Conservation (phyloP, 2,888 invertebrate genomes). For the Hecatera dysodea region DNA sequence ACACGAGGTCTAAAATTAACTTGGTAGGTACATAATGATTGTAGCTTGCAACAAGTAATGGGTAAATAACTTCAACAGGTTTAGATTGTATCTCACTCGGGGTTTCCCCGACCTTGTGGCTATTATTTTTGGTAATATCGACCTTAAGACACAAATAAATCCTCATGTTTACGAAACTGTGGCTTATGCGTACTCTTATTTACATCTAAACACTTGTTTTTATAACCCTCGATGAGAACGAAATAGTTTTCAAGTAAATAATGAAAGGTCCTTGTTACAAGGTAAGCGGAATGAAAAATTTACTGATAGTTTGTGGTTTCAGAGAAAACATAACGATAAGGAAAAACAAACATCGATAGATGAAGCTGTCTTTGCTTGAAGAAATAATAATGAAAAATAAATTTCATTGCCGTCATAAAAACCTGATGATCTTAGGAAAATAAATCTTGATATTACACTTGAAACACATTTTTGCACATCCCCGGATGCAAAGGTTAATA, state of each 20-base stretch:
- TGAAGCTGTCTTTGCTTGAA: constrained; percentile 42
- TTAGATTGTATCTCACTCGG: constrained; percentile 61
- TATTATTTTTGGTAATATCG: constrained; percentile 51
- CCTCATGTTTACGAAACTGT: constrained; percentile 48
- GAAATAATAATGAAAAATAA: constrained; percentile 41
- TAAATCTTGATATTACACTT: constrained; percentile 49
- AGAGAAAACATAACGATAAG: constrained; percentile 36
- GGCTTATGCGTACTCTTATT: constrained; percentile 17
- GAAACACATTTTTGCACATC: constrained; percentile 61
- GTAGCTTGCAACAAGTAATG: constrained; percentile 34
- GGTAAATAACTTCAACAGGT: constrained; percentile 51
- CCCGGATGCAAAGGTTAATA: constrained; percentile 51
- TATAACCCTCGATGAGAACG: constrained; percentile 33
- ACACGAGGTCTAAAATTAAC: constrained; percentile 37
- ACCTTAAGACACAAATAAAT: constrained; percentile 41
- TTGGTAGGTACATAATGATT: constrained; percentile 14
- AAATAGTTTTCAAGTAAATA: constrained; percentile 44
- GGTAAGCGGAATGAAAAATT: constrained; percentile 41
- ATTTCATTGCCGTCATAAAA: constrained; percentile 48
- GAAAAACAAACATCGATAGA: constrained; percentile 48
- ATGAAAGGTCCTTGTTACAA: constrained; percentile 36
- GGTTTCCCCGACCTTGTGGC: constrained; percentile 72
- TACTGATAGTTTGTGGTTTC: constrained; percentile 20
- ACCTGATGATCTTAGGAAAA: constrained; percentile 40
- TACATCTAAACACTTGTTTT: constrained; percentile 40